A percentile compares a stretch with the other conserved stretches of the same genome.
phyloP scores from a whole-genome alignment of 2,797 vertebrate species.

The Pangasius sanitwongsei region DNA sequence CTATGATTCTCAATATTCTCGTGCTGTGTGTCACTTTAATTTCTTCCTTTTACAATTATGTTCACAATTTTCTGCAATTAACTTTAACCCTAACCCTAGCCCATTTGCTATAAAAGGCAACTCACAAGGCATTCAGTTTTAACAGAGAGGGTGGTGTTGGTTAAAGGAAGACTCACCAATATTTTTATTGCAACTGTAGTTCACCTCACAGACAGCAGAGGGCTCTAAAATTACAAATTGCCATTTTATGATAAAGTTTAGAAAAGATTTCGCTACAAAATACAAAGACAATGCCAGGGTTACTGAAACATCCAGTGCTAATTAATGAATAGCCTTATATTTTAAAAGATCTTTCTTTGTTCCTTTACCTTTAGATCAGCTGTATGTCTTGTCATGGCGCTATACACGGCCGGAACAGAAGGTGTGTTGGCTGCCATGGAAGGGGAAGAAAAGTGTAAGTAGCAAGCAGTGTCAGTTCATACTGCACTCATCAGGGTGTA shows the following conservation, averaged over 20 bases:
- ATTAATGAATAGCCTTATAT: not conserved
- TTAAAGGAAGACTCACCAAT: not conserved
- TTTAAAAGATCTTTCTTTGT: not conserved
- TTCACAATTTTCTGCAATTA: not conserved
- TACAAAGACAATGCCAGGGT: not conserved
- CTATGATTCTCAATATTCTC: not conserved
- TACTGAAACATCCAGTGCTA: not conserved
- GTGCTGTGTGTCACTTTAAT: not conserved
- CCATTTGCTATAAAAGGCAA: not conserved
- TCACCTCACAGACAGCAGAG: not conserved
- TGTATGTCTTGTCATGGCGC: conserved; percentile 59
- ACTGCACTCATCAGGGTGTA: not conserved
- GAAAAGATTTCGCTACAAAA: not conserved
- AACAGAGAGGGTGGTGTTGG: not conserved
- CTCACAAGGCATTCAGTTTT: not conserved
- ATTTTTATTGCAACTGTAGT: not conserved
- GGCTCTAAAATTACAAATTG: not conserved
- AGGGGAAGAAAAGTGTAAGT: conserved; percentile 57
- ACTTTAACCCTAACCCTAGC: too few species aligned
- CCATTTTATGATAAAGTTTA: not conserved
- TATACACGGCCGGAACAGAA: conserved; percentile 49
- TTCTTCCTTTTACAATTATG: not conserved
- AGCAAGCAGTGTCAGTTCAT: not conserved
- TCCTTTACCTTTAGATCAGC: conserved; percentile 50
- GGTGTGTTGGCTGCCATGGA: conserved; percentile 57